Conservation (phyloP, 2,797 vertebrate genomes). For the Myotis planiceps region DNA sequence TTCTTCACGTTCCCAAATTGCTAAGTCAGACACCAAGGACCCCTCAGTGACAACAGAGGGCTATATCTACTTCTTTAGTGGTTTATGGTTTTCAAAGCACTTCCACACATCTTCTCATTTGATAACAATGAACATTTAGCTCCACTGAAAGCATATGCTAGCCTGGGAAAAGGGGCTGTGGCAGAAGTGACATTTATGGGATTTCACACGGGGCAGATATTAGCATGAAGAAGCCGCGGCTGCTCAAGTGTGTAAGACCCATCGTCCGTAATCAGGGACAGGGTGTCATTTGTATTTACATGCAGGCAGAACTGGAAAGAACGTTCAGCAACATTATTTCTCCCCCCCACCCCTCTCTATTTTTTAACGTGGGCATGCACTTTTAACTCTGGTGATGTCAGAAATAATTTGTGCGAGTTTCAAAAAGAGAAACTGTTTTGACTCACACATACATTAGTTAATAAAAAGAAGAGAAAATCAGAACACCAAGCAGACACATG, state of each 20-base stretch:
- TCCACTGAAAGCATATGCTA: slow-evolving; percentile 58
- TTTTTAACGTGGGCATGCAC: slow-evolving; percentile 69
- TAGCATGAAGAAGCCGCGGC: slow-evolving; percentile 52
- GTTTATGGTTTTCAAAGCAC: slow-evolving; percentile 36
- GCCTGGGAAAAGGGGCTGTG: neutral
- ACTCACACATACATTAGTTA: slow-evolving; percentile 48
- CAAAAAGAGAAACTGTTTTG: slow-evolving; percentile 57
- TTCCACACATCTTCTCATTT: slow-evolving; percentile 51
- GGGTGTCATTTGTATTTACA: slow-evolving; percentile 80
- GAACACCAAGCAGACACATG: slow-evolving; percentile 18
- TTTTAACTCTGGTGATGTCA: slow-evolving; percentile 77
- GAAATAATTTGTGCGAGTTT: slow-evolving; percentile 80
- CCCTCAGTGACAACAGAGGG: neutral
- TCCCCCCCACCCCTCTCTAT: neutral
- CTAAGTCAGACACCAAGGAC: neutral
- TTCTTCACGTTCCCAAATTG: neutral
- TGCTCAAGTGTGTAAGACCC: slow-evolving; percentile 70
- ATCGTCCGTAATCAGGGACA: slow-evolving; percentile 67
- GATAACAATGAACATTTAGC: slow-evolving; percentile 46
- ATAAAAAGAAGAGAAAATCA: neutral
- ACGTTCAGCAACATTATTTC: slow-evolving; percentile 78
- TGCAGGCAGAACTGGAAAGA: slow-evolving; percentile 65
- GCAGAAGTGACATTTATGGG: slow-evolving; percentile 68
- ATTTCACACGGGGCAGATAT: slow-evolving; percentile 71
- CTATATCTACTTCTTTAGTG: neutral